phyloP scores from a whole-genome alignment of 2,888 invertebrate genomes.

The Plagodis pulveraria region DNA sequence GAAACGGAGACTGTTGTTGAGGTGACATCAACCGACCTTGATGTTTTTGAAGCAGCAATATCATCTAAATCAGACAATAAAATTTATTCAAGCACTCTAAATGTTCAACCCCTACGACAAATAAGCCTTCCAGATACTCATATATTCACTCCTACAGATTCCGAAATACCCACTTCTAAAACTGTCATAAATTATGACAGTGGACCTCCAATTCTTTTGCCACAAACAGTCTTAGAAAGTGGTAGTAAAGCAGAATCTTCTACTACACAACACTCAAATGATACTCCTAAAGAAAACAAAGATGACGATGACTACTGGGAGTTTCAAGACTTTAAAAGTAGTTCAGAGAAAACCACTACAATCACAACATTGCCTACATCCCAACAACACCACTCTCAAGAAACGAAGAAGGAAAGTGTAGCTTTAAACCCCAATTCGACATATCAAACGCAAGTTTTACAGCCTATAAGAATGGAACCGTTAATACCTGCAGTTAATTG shows the following conservation, averaged over 20 bases:
- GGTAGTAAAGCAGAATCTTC: slow-evolving; percentile 39
- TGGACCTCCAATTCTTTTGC: slow-evolving; percentile 58
- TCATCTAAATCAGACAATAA: slow-evolving; percentile 60
- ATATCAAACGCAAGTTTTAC: slow-evolving; percentile 66
- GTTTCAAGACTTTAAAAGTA: slow-evolving; percentile 73
- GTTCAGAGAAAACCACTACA: slow-evolving; percentile 35
- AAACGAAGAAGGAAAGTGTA: slow-evolving; percentile 32
- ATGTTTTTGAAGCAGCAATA: slow-evolving; percentile 63
- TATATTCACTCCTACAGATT: slow-evolving; percentile 81
- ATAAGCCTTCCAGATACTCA: slow-evolving; percentile 81
- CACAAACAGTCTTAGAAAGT: slow-evolving; percentile 48
- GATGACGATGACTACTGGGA: slow-evolving; percentile 72
- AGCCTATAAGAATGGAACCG: slow-evolving; percentile 75
- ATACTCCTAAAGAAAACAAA: slow-evolving; percentile 33
- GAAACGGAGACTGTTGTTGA: slow-evolving; percentile 57
- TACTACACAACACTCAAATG: slow-evolving; percentile 28
- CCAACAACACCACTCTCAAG: slow-evolving; percentile 31
- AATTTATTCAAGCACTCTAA: slow-evolving; percentile 69
- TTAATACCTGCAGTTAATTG: slow-evolving; percentile 76
- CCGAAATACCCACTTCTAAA: slow-evolving; percentile 80
- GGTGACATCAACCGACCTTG: slow-evolving; percentile 60
- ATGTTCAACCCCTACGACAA: slow-evolving; percentile 74
- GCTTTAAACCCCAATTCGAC: slow-evolving; percentile 43
- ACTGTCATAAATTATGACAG: slow-evolving; percentile 74
- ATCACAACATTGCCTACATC: slow-evolving; percentile 24